These are phyloP conservation scores for Brachyhypopomus occidentalis DNA, from an alignment of 2,113 vertebrate genomes.

Conservation along the genomic window DNA sequence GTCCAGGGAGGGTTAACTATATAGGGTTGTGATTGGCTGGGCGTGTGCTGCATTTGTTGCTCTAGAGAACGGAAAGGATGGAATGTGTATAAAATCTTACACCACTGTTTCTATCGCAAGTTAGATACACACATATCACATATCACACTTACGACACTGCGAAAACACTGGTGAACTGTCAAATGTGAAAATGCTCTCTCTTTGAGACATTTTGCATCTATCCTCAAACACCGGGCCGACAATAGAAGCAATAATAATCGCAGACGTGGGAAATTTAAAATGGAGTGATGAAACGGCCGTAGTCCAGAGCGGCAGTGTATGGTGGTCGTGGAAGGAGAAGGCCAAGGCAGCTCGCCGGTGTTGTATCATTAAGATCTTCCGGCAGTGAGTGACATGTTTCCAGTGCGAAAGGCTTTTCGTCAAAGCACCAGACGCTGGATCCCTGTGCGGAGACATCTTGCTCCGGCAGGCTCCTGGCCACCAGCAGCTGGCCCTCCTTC, in stretches of 20 bases:
- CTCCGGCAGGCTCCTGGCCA: constrained; percentile 53
- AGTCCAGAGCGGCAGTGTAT: neutral
- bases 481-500: constrained; percentile 67
- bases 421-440: constrained; percentile 56
- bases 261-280: constrained; percentile 13
- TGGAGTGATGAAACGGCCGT: neutral
- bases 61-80: constrained; percentile 7
- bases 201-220: constrained; percentile 24
- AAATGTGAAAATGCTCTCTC: neutral
- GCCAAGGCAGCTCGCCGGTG: neutral
- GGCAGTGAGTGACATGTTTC: constrained; percentile 51
- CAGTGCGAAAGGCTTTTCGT: constrained; percentile 55
- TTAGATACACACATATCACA: constrained; percentile 18
- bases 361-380: constrained; percentile 53
- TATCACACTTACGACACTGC: neutral
- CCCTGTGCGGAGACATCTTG: constrained; percentile 28
- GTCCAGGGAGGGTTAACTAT: constrained; percentile 30
- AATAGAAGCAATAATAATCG: constrained; percentile 32
- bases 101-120: constrained; percentile 9
- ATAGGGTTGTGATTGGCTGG: constrained; percentile 40
- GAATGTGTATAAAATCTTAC: constrained; percentile 26
- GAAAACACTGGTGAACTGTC: constrained; percentile 7
- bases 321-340: neutral
- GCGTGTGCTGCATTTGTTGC: constrained; percentile 28
- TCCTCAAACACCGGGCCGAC: constrained; percentile 6